phyloP scores from a whole-genome alignment of 2,797 vertebrate species.

The Oceanodroma leucorhoa region DNA sequence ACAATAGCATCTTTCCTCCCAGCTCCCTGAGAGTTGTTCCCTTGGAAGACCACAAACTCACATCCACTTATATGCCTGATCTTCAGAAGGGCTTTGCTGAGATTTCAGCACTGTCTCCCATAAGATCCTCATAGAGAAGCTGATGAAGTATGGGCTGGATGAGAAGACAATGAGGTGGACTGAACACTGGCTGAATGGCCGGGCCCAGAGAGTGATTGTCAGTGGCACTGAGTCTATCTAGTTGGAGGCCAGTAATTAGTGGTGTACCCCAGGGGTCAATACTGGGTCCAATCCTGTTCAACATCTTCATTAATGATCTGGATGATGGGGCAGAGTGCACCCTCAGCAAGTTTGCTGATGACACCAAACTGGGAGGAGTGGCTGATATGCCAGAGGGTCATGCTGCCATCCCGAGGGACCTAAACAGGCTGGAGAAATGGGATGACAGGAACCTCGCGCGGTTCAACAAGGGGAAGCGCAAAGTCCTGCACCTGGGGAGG shows the following conservation, averaged over 20 bases:
- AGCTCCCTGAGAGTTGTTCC: background rate
- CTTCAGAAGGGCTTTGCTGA: background rate
- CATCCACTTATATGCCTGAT: background rate
- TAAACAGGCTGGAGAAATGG: background rate
- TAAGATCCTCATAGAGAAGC: background rate
- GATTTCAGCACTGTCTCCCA: background rate
- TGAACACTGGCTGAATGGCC: background rate
- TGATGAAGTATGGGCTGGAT: background rate
- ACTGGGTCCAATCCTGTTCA: background rate
- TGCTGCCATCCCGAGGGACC: background rate
- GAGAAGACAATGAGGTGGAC: background rate
- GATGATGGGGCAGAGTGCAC: background rate
- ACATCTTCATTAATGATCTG: background rate
- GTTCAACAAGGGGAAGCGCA: background rate
- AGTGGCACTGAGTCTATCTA: background rate
- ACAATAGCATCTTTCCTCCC: background rate
- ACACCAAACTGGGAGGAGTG: background rate
- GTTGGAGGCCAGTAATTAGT: background rate
- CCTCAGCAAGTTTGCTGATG: background rate
- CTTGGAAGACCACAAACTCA: background rate
- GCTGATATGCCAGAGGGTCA: accelerated
- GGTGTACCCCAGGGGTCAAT: background rate
- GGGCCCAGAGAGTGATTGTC: background rate
- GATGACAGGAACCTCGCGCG: background rate
- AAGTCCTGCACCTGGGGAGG: background rate